These are phyloP conservation scores for Drosophila parabipectinata DNA, from an alignment of 1,140 invertebrate species.

Conservation along the genomic window DNA sequence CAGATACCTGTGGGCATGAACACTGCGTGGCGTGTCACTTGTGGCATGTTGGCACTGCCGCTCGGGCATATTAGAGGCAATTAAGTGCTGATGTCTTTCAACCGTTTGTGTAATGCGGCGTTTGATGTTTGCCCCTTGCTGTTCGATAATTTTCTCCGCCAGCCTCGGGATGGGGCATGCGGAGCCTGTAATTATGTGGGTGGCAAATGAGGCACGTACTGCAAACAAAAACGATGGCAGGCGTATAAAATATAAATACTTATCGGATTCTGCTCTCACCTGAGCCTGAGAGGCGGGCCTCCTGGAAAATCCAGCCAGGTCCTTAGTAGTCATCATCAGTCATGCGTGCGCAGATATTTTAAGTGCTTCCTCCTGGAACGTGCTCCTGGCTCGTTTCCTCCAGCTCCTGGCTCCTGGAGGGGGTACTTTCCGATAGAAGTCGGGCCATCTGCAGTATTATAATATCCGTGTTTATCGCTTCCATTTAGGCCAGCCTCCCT, in stretches of 20 bases:
- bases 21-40: constrained; percentile 12
- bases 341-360: constrained; percentile 81
- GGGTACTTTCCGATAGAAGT: background rate
- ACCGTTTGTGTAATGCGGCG: constrained; percentile 42
- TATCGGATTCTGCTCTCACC: constrained; percentile 33
- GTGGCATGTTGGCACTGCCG: constrained; percentile 58
- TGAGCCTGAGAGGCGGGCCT: background rate
- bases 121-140: constrained; percentile 50
- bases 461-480: constrained; percentile 25
- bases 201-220: constrained; percentile 59
- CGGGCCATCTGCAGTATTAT: constrained; percentile 28
- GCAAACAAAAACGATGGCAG: constrained; percentile 48
- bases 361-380: constrained; percentile 74
- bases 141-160: constrained; percentile 54
- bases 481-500: constrained; percentile 1
- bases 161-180: constrained; percentile 28
- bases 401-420: constrained; percentile 6
- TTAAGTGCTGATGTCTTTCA: constrained; percentile 52
- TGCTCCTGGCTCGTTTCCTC: constrained; percentile 36
- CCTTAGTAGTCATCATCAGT: constrained; percentile 66
- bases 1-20: constrained; percentile 1
- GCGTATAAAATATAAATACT: constrained; percentile 63
- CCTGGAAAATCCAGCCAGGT: constrained; percentile 27
- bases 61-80: constrained; percentile 49
- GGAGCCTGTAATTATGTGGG: constrained; percentile 58